Percentiles rank a stretch among this genome's conserved stretches.
Evolutionary conservation across 2,888 invertebrate genomes (phyloP).

Genomic region (Limnephilus lunatus): DNA sequence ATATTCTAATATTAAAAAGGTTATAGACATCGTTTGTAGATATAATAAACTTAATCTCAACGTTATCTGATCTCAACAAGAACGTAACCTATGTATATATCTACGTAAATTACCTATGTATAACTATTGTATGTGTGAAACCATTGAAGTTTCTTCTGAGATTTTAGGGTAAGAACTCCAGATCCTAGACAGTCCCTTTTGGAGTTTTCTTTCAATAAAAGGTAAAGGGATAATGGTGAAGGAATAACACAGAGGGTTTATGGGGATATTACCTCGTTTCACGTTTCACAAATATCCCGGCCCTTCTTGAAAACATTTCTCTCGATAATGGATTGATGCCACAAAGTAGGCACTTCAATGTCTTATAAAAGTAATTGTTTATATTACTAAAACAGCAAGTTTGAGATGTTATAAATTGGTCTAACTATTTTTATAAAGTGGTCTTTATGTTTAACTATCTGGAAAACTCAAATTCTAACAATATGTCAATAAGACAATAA

Average conservation of each 20-base stretch:
- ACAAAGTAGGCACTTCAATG: background rate
- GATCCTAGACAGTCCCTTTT: background rate
- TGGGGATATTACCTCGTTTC: slow-evolving; percentile 13
- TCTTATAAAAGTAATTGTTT: background rate
- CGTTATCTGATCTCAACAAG: background rate
- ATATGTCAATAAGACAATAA: background rate
- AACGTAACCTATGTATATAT: background rate
- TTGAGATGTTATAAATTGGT: background rate
- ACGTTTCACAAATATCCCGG: background rate
- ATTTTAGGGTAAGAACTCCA: background rate
- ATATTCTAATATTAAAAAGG: background rate
- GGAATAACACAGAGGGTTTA: background rate
- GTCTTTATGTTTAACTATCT: background rate
- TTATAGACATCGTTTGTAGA: background rate
- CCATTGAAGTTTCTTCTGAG: background rate
- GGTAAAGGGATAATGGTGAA: slow-evolving; percentile 21
- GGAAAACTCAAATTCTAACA: background rate
- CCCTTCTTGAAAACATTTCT: background rate
- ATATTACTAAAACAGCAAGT: background rate
- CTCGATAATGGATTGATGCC: background rate
- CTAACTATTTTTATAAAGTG: background rate
- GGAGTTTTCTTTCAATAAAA: background rate
- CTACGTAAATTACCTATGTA: background rate
- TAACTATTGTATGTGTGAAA: background rate
- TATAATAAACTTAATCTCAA: background rate